Evolutionary conservation across 2,888 invertebrate species (phyloP), one percentile per base, ranked within the genome.

Genomic region (Callyntrura sp.): DNA sequence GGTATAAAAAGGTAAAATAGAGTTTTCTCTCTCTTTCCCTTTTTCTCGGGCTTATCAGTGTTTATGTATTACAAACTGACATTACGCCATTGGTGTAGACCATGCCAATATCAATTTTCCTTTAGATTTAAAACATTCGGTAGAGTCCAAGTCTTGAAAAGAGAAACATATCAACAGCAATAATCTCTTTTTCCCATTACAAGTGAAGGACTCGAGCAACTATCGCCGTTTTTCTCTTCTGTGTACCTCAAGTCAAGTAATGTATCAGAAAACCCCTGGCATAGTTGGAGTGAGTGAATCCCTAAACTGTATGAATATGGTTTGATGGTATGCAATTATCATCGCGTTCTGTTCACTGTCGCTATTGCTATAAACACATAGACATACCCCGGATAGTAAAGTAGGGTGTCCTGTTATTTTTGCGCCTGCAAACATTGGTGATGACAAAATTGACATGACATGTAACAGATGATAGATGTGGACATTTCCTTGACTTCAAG

Each of bases 1-100:
- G 11, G 55, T 14, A 78, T 14, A 14, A n/a, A 76, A 55, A 78
- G 55, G 70, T 73, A 78, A 78, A 51, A 57, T 55, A n/a, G 73
- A 51, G 73, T 51, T 11, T 11, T 62, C 20, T 20, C 14, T 20
- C 45, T 17, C n/a, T 60, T 60, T 60, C 20, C 57, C 20, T 17
- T 6, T 60, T 35, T 35, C 35, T 35, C 35, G 35, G 35, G 35
- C 6, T 4, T 35, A 35, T 35, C 35, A 35, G 51, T 68, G 35
- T 68, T 68, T 68, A 68, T 68, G 20, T 20, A 62, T 62, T 65
- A 14, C 62, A 28, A 8, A 14, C n/a, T 12, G 25, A n/a, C 35
- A 35, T 25, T 35, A 68, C 14, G 35, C 11, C 62, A 14, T 14
- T 35, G 68, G 68, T 60, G 35, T n/a, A 35, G n/a, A n/a, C 68